Base-by-base conservation (phyloP, 2,113 vertebrate genomes). In the Carassius carassius region DNA sequence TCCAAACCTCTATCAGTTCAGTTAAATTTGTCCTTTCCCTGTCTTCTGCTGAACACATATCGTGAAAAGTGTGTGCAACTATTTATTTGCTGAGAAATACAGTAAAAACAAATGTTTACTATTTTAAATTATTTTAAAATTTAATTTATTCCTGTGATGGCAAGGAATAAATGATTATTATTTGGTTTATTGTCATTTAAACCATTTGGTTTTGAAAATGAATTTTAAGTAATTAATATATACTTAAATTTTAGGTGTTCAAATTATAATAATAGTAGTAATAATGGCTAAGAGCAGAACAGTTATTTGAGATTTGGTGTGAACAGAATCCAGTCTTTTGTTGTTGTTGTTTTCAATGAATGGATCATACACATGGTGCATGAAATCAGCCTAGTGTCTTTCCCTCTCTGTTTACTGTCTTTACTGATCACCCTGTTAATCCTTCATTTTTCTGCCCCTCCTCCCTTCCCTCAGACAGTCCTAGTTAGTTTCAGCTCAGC, bases 341-440 rank as follows among this genome's bases (percentile, higher is more conserved):
- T 76, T 72, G 81, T 13, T 47, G 2, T 47, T 12, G 0, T 70
- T 62, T 51, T 89, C 85, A 73, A 67, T 85, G 67, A 70, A 82
- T 44, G 37, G 19, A 84, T 90, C 17, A 51, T 54, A 78, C 70
- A 82, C 60, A 19, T 69, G 17, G 17, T 84, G 29, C 21, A 35
- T 37, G 25, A 21, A 80, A 73, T 87, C 67, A 51, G 37, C 51
- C 44, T 37, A 37, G 29, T 67, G 29, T 51, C 19, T 35, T 63
- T 78, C 47, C 47, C 78, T 85, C 77, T 51, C 75, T 58, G 49
- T 73, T 49, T 19, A 77, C 74, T 29, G 63, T 58, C 63, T 73
- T 49, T 19, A 77, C 74, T 29, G 63, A 72, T 79, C 65, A 58
- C 23, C 17, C 41, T n/a, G 63, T 79, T 85, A 85, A 85, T 85